Base-by-base conservation (phyloP, 1,140 invertebrate species). In the Kradibia gibbosae region DNA sequence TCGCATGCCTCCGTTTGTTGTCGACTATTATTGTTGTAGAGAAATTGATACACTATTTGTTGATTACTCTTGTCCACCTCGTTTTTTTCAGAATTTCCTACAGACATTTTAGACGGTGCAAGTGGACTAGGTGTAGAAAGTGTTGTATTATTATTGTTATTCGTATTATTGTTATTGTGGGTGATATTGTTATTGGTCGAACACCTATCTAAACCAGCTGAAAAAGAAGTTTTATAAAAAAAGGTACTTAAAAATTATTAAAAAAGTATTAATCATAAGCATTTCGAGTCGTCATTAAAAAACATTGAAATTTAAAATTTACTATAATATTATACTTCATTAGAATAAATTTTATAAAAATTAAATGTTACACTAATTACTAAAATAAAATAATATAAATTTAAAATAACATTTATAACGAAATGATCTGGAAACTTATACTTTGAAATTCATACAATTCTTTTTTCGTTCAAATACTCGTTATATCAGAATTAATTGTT, bases 1-100 rank as follows among this genome's bases (percentile, higher is more conserved):
- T 97, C 96, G 55, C 96, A 95, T 31, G 97, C 96, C 91, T 98
- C 97, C 1, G 97, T 99, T 91, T 98, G 97, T 89, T 99, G 98
- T 42, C 97, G 92, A 50, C 96, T 97, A 88, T 98, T 98, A 89
- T 98, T 98, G 89, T 98, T 98, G 88, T 98, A 98, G 81, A 98
- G 93, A 92, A 99, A 99, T 91, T 98, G 97, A 92, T 99, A 99
- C 81, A 98, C 96, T 78, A 99, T 96, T 91, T 96, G 95, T 48
- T 88, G 89, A 17, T 86, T 87, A 80, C 82, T 83, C 91, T 91
- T 85, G 89, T 85, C 84, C 17, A 83, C 84, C 31, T 90, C 88
- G 25, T 84, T 81, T 79, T 91, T 91, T 36, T 89, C 88, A n/a
- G 17, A 25, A 67, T 82, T 85, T 25, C 86, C 45, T 42, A 87